Evolutionary conservation across 1,140 invertebrate genomes (phyloP), one percentile per base, ranked within the genome.

Genomic region (Solen grandis): DNA sequence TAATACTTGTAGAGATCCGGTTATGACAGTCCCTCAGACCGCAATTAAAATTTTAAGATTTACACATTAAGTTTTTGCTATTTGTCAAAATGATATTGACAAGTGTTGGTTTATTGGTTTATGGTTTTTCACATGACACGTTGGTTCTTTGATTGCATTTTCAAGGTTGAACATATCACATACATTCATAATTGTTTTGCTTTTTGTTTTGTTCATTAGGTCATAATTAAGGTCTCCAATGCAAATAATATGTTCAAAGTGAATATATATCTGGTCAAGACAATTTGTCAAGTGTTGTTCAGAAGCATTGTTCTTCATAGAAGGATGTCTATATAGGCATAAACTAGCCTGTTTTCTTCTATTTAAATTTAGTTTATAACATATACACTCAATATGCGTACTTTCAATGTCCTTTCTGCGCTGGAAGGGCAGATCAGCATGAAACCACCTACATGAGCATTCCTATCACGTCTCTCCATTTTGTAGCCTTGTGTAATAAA

Each of bases 11-110:
- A 5, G 27, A 4, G 8, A 62, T 62, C 8, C 38, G 3, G 36
- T 41, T 38, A 41, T 68, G 65, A 10, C 65, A 68, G 41, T 68
- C 65, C 16, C 65, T 68, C 10, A 68, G 3, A 68, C 65, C 36
- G 31, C 65, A 68, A 16, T 68, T 68, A 22, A 68, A 62, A 27
- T 27, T 31, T 27, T 13, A 3, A 4, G 25, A 31, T 16, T 62
- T 8, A 29, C 59, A 62, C 4, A 62, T 16, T 3, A 62, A 29
- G 25, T 16, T 29, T 62, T 4, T 4, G 8, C 14, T 22, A 62
- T 62, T 62, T 5, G 59, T 62, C 8, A 33, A 16, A 29, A 62
- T 62, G 8, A 62, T 5, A 29, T 62, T 33, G 8, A 62, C 5
- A 31, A 62, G 59, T 10, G 59, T 5, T 10, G 59, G 59, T 4